These are phyloP conservation scores for Mobula hypostoma DNA, from an alignment of 2,113 vertebrate genomes.

Conservation along the genomic window DNA sequence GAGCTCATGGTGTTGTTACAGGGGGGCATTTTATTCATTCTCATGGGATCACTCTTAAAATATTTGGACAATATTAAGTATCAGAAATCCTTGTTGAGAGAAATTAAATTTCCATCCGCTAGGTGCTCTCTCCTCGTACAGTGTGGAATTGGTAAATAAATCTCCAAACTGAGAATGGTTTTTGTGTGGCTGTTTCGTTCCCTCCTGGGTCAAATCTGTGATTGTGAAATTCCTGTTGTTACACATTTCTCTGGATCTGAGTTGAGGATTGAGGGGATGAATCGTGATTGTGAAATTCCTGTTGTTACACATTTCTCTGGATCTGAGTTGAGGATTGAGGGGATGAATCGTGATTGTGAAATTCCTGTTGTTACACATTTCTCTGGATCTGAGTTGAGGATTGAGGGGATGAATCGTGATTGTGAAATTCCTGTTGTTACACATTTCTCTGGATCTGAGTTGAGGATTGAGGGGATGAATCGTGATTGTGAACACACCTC, in stretches of 20 bases:
- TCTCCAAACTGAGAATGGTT: neutral
- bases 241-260: neutral
- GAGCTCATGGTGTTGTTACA: neutral
- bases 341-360: neutral
- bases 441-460: neutral
- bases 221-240: neutral
- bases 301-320: neutral
- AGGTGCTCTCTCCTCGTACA: neutral
- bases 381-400: neutral
- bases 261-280: neutral
- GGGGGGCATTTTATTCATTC: neutral
- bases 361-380: neutral
- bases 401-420: too few relatives aligned
- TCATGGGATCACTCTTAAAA: neutral
- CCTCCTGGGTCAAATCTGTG: neutral
- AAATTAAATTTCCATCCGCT: neutral
- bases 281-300: neutral
- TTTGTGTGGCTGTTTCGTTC: neutral
- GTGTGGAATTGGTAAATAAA: neutral
- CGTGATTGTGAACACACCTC: neutral
- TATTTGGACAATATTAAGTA: neutral
- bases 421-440: neutral
- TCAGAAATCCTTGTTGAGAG: neutral
- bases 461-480: neutral
- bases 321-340: neutral